Evolutionary conservation across 2,888 invertebrate genomes (phyloP).

Genomic region (Metellina segmentata): DNA sequence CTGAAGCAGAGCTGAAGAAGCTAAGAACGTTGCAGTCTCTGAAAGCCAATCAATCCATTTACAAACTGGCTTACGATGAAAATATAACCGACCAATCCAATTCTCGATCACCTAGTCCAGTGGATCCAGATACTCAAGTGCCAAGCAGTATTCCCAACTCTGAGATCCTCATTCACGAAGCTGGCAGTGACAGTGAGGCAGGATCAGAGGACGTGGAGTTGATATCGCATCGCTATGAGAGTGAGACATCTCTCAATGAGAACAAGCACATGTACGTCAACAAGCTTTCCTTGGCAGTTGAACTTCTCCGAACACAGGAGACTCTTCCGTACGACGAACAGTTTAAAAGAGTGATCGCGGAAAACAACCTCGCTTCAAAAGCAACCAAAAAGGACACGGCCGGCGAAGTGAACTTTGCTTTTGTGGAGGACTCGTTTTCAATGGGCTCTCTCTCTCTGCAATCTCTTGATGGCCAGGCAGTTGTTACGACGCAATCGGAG

Average conservation of each 20-base stretch:
- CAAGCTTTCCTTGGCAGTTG: slow-evolving; percentile 77
- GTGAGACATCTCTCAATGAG: slow-evolving; percentile 54
- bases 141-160: slow-evolving; percentile 32
- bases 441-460: not conserved
- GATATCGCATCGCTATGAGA: slow-evolving; percentile 77
- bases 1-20: slow-evolving; percentile 59
- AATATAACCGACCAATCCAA: slow-evolving; percentile 61
- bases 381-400: not conserved
- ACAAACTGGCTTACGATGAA: slow-evolving; percentile 75
- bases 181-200: slow-evolving; percentile 76
- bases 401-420: slow-evolving; percentile 62
- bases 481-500: not conserved
- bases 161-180: slow-evolving; percentile 78
- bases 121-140: slow-evolving; percentile 44
- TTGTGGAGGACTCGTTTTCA: slow-evolving; percentile 52
- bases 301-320: slow-evolving; percentile 77
- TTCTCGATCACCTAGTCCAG: slow-evolving; percentile 47
- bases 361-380: not conserved
- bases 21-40: slow-evolving; percentile 16
- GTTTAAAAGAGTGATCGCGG: slow-evolving; percentile 74
- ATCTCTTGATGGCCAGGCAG: not conserved
- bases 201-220: slow-evolving; percentile 78
- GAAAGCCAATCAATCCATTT: slow-evolving; percentile 70
- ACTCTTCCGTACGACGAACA: slow-evolving; percentile 77
- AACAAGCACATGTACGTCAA: slow-evolving; percentile 77